phyloP scores from a whole-genome alignment of 2,888 invertebrate genomes.

The Mythimna loreyi region DNA sequence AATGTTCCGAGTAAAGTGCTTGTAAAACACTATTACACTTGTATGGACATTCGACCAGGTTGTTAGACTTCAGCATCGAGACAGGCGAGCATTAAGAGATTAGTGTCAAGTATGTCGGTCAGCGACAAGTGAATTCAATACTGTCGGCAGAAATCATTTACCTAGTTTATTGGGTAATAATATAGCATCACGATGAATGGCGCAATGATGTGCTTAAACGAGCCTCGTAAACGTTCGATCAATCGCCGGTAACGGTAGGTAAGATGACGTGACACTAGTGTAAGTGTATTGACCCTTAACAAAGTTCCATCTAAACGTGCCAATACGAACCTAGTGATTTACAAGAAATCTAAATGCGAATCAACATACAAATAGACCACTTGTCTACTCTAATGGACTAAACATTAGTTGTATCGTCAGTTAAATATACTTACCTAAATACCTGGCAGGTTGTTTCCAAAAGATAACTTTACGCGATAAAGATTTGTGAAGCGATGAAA shows the following conservation, averaged over 20 bases:
- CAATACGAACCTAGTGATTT: constrained; percentile 41
- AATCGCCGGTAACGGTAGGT: constrained; percentile 79
- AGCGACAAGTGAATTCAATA: constrained; percentile 66
- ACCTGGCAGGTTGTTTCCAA: constrained; percentile 56
- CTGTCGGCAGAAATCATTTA: constrained; percentile 71
- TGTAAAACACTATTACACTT: constrained; percentile 54
- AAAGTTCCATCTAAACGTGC: constrained; percentile 55
- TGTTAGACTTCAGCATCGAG: constrained; percentile 43
- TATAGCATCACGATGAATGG: constrained; percentile 74
- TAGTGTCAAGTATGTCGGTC: constrained; percentile 59
- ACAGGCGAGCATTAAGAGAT: constrained; percentile 57
- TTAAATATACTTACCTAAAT: constrained; percentile 41
- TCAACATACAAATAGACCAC: constrained; percentile 35
- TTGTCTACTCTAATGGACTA: constrained; percentile 12
- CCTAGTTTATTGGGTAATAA: constrained; percentile 66
- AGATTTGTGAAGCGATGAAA: constrained; percentile 72
- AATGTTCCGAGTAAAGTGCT: constrained; percentile 55
- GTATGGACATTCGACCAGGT: constrained; percentile 55
- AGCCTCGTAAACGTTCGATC: constrained; percentile 76
- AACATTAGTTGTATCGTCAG: constrained; percentile 18
- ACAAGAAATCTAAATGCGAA: constrained; percentile 41
- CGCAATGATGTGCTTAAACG: constrained; percentile 75
- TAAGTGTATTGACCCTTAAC: constrained; percentile 68
- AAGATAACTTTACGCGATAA: constrained; percentile 72
- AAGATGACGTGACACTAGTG: constrained; percentile 70